phyloP scores from a whole-genome alignment of 1,140 invertebrate species.

The Andricus grossulariae region DNA sequence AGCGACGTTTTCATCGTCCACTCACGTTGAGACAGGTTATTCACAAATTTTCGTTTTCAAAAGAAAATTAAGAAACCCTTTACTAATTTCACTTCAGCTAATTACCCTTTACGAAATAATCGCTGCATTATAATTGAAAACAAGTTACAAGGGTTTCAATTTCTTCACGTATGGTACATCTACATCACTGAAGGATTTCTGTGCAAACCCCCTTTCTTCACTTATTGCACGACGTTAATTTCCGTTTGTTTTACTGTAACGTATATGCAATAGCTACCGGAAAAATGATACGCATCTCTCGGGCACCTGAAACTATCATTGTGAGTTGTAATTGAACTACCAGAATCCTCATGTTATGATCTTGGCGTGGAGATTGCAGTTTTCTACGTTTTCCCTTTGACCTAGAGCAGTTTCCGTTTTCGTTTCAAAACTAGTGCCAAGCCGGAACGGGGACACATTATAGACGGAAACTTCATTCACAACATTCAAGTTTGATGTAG shows the following conservation, averaged over 20 bases:
- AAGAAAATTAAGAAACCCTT: not conserved
- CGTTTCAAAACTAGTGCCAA: constrained; percentile 42
- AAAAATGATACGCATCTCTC: constrained; percentile 13
- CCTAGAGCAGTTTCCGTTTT: constrained; percentile 59
- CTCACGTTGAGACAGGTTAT: not conserved
- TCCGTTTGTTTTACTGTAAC: constrained; percentile 27
- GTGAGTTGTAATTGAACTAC: constrained; percentile 26
- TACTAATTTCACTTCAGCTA: no score
- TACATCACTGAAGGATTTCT: no score
- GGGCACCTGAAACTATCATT: not conserved
- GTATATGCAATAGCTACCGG: constrained; percentile 4
- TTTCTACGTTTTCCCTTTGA: constrained; percentile 59
- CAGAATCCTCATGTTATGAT: constrained; percentile 54
- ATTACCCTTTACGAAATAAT: no score
- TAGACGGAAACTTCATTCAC: not conserved
- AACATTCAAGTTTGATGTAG: not conserved
- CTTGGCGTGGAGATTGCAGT: constrained; percentile 54
- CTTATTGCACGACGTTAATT: not conserved
- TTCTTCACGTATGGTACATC: not conserved
- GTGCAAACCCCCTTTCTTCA: not conserved
- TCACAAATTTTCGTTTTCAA: not conserved
- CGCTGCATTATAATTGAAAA: no score
- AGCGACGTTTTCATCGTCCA: constrained; percentile 11
- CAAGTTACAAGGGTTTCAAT: not conserved
- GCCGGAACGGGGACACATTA: constrained; percentile 46